Conservation (phyloP, 2,888 invertebrate genomes). For the Xanthia togata region DNA sequence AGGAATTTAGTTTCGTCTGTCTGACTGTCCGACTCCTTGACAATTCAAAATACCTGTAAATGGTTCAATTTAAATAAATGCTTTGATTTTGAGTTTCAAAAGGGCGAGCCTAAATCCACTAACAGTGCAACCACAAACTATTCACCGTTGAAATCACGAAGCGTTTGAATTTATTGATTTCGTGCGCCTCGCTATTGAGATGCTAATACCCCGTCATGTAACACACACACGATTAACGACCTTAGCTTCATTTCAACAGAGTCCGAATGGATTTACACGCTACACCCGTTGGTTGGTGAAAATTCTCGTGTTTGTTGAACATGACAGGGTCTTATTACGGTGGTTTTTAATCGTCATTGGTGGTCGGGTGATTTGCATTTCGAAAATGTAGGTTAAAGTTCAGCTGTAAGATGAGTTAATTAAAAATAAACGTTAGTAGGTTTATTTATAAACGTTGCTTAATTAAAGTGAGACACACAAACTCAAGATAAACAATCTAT, state of each 20-base stretch:
- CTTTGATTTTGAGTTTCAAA: not conserved
- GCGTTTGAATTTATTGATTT: conserved; percentile 76
- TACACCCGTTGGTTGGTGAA: conserved; percentile 16
- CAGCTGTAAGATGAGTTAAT: not conserved
- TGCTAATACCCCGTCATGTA: conserved; percentile 68
- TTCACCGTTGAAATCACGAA: conserved; percentile 68
- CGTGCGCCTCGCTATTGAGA: conserved; percentile 72
- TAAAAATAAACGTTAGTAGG: not conserved
- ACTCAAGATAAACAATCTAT: not conserved
- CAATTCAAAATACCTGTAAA: not conserved
- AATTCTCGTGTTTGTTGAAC: conserved; percentile 49
- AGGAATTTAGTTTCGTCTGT: not conserved
- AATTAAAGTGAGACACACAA: not conserved
- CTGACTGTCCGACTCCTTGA: not conserved
- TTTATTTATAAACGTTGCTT: not conserved
- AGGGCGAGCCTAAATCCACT: conserved; percentile 14
- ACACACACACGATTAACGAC: conserved; percentile 64
- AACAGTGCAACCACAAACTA: conserved; percentile 51
- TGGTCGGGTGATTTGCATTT: conserved; percentile 18
- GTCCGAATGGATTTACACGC: conserved; percentile 57
- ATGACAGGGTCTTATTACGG: conserved; percentile 50
- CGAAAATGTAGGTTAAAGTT: conserved; percentile 9
- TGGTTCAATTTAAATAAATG: not conserved
- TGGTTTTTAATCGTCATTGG: conserved; percentile 40
- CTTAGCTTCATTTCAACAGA: conserved; percentile 59